Evolutionary conservation across 2,797 vertebrate species (phyloP), one percentile per base, ranked within the genome.

Genomic region (Chaunax sp.): DNA sequence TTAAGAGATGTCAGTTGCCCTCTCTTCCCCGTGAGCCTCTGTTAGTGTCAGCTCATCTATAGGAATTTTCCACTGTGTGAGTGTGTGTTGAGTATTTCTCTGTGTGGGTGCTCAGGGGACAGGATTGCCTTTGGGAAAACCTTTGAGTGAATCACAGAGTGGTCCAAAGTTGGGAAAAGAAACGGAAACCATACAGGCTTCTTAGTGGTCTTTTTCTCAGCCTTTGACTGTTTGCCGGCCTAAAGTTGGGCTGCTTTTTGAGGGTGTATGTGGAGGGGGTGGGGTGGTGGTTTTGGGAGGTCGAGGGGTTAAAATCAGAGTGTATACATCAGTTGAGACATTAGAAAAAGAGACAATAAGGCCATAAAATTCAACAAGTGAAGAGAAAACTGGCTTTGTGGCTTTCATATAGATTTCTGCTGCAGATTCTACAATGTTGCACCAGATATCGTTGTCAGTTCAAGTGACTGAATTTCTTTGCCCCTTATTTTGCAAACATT

Each of bases 61-160:
- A 75, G 87, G 87, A 91, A 92, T 91, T 90, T 92, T 92, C 90
- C 86, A 79, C 85, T 64, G 51, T 54, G 62, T 60, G 55, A 82
- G 73, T 69, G 26, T 69, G n/a, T 50, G 38, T 54, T 63, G 25
- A 43, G 46, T 50, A 47, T 41, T 55, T 45, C 55, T 53, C 57
- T 53, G 52, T 37, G 65, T 22, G 38, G 52, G 65, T 53, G 47
- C 30, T 66, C 19, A 45, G 25, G 35, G 64, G 77, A 55, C 47
- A 77, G 68, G 61, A 52, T 77, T 53, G 35, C 80, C 83, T 85
- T 75, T 75, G 75, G 88, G 83, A 80, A 84, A 77, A 83, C 75
- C 78, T 83, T 77, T 72, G 67, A 79, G 64, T 73, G 67, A 88
- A 80, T 82, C 70, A 73, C 15, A 82, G 84, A 87, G 75, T 35